These are phyloP conservation scores for Gorsachius goisagi DNA, from an alignment of 2,113 vertebrate species.

Conservation along the genomic window DNA sequence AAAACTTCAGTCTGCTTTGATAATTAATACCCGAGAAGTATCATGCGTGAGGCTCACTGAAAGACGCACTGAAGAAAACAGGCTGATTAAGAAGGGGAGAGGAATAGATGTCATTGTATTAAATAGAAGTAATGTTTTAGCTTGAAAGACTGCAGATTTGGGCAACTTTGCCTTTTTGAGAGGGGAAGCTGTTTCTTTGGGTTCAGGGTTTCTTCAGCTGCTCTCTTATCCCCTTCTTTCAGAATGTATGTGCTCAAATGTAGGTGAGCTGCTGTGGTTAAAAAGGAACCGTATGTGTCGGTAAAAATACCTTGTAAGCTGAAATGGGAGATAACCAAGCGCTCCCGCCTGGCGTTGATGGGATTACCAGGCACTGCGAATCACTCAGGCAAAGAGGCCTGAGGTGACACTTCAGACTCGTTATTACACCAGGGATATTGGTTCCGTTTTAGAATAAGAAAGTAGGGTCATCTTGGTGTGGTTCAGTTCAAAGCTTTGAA, in stretches of 20 bases:
- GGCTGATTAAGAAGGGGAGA: conserved; percentile 34
- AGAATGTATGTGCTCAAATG: background rate
- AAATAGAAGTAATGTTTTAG: background rate
- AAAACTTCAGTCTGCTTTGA: conserved; percentile 60
- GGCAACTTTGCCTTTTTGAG: background rate
- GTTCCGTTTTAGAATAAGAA: background rate
- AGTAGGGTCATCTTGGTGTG: background rate
- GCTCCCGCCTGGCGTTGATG: background rate
- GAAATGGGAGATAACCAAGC: background rate
- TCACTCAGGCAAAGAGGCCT: background rate
- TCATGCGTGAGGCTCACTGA: conserved; percentile 38
- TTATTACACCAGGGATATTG: conserved; percentile 13
- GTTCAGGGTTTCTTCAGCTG: background rate
- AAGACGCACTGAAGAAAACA: conserved; percentile 20
- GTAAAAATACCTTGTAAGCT: background rate
- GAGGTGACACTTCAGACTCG: background rate
- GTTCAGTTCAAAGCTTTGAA: conserved; percentile 35
- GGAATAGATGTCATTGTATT: background rate
- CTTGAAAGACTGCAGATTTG: background rate
- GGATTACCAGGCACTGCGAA: conserved; percentile 18
- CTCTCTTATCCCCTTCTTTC: background rate
- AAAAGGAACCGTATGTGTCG: background rate
- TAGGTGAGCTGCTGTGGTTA: background rate
- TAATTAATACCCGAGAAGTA: conserved; percentile 59
- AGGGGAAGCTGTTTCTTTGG: background rate